phyloP scores from a whole-genome alignment of 2,113 vertebrate species.

The Chaetorhynchus papuensis region DNA sequence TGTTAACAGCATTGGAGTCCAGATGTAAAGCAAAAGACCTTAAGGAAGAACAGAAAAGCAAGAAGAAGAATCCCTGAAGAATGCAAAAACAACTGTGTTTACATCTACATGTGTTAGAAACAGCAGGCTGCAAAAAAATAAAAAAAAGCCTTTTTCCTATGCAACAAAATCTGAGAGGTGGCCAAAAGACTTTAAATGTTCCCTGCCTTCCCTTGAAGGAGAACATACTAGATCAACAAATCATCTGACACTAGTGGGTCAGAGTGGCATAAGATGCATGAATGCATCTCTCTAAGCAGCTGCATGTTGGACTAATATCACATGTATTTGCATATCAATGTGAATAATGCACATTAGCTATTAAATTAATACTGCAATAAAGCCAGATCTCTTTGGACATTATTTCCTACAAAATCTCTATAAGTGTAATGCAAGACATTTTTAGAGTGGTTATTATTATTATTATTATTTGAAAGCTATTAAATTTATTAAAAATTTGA shows the following conservation, averaged over 20 bases:
- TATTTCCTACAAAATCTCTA: neutral
- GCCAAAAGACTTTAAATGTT: neutral
- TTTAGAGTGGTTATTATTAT: neutral
- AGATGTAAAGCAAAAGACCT: slow-evolving; percentile 77
- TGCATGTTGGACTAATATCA: neutral
- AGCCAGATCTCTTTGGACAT: neutral
- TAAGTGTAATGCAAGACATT: neutral
- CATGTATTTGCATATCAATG: neutral
- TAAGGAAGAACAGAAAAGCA: slow-evolving; percentile 65
- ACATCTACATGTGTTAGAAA: neutral
- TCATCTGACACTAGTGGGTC: neutral
- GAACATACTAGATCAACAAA: neutral
- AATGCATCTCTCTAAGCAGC: neutral
- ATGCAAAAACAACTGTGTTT: neutral
- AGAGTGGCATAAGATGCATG: neutral
- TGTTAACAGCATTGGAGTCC: slow-evolving; percentile 76
- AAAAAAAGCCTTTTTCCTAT: neutral
- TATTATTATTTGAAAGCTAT: neutral
- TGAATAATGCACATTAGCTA: neutral
- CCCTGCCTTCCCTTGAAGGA: neutral
- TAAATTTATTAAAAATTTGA: neutral
- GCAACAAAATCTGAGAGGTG: neutral
- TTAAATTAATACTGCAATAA: slow-evolving; percentile 5
- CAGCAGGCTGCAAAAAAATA: neutral
- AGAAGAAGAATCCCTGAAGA: slow-evolving; percentile 54